phyloP scores from a whole-genome alignment of 2,888 invertebrate species.

The Melanargia galathea region DNA sequence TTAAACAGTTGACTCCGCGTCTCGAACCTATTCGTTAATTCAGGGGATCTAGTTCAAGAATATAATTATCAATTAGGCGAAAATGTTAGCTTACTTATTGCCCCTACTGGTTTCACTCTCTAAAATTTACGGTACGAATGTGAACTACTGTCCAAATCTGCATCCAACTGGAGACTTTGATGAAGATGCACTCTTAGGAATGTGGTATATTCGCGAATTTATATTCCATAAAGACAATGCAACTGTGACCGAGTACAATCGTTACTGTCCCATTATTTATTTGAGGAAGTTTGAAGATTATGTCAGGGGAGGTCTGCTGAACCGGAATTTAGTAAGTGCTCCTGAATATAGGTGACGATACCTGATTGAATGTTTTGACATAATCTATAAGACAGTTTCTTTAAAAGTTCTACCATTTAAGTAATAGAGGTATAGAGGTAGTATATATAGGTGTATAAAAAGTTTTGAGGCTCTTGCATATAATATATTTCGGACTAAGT shows the following conservation, averaged over 20 bases:
- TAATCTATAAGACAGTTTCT: too few relatives aligned
- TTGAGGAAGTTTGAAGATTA: slow-evolving; percentile 70
- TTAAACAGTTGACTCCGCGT: slow-evolving; percentile 37
- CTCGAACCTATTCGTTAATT: slow-evolving; percentile 25
- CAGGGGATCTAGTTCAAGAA: slow-evolving; percentile 18
- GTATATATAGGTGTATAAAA: too few relatives aligned
- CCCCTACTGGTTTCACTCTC: slow-evolving; percentile 29
- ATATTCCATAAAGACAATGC: slow-evolving; percentile 62
- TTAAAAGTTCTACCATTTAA: too few relatives aligned
- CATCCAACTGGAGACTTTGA: slow-evolving; percentile 66
- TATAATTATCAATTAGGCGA: slow-evolving; percentile 25
- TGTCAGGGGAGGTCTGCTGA: slow-evolving; percentile 62
- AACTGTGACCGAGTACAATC: slow-evolving; percentile 57
- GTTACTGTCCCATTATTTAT: slow-evolving; percentile 66
- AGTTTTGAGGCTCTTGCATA: too few relatives aligned
- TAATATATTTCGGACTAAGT: too few relatives aligned
- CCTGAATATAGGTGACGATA: neutral
- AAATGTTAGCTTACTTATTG: slow-evolving; percentile 34
- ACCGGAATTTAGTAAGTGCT: slow-evolving; percentile 62
- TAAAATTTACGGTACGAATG: slow-evolving; percentile 45
- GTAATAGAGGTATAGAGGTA: too few relatives aligned
- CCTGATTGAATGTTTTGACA: too few relatives aligned
- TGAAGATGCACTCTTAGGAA: slow-evolving; percentile 62
- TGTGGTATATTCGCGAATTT: slow-evolving; percentile 70
- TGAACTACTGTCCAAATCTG: slow-evolving; percentile 61